A percentile compares a stretch with the other conserved stretches of the same genome.
Evolutionary conservation across 2,888 invertebrate genomes (phyloP).

Genomic region (Andrena praecox): DNA sequence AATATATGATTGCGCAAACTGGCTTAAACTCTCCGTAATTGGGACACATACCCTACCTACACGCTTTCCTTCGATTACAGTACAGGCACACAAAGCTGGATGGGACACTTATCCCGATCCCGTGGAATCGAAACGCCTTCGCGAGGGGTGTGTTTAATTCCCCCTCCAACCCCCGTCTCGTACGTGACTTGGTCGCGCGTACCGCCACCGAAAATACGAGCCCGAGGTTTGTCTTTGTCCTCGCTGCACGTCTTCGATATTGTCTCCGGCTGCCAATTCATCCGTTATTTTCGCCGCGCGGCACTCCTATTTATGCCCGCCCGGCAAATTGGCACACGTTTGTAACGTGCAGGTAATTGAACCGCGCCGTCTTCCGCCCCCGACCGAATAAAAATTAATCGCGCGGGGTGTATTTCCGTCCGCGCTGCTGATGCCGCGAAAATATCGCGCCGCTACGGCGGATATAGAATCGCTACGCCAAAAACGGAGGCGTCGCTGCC

Average conservation of each 20-base stretch:
- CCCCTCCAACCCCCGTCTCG: background rate
- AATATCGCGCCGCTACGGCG: slow-evolving; percentile 60
- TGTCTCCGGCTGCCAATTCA: slow-evolving; percentile 56
- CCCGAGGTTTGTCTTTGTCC: slow-evolving; percentile 16
- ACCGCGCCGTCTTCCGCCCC: slow-evolving; percentile 49
- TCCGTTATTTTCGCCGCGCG: slow-evolving; percentile 54
- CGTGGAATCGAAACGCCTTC: slow-evolving; percentile 7
- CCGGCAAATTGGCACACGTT: slow-evolving; percentile 63
- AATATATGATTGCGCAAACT: no score
- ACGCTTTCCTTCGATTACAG: background rate
- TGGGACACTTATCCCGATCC: background rate
- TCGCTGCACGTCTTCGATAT: slow-evolving; percentile 37
- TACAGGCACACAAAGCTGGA: background rate
- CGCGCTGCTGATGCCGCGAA: slow-evolving; percentile 51
- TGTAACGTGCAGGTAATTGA: slow-evolving; percentile 53
- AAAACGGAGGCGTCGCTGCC: slow-evolving; percentile 60
- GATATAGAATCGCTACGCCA: slow-evolving; percentile 63
- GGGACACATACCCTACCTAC: no score
- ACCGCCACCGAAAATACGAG: background rate
- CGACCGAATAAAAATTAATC: background rate
- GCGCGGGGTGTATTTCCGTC: background rate
- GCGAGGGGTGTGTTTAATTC: slow-evolving; percentile 27
- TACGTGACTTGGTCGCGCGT: no score
- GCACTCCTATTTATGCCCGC: slow-evolving; percentile 59
- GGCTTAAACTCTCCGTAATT: no score